These are phyloP conservation scores for Acropora tenuis DNA, from an alignment of 64 coral and sea anemone species.

Conservation along the genomic window DNA sequence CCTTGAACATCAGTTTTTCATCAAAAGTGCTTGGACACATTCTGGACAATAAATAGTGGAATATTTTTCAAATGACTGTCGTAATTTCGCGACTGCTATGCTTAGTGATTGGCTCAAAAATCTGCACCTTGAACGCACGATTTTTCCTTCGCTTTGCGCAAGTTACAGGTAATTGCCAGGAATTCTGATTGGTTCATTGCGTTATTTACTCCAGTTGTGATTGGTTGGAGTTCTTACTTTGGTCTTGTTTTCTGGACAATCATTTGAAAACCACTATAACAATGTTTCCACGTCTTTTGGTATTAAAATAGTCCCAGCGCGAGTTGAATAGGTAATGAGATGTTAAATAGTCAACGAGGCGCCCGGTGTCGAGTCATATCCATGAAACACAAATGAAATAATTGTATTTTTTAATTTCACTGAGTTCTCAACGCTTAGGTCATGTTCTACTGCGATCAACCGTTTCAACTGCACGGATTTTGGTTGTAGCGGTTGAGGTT, in stretches of 20 bases:
- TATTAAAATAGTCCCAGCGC: not conserved
- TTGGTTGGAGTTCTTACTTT: too few relatives aligned
- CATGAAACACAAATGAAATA: not conserved
- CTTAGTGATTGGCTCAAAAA: too few relatives aligned
- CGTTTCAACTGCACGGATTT: too few relatives aligned
- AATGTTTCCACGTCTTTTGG: not conserved
- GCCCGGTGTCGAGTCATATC: not conserved
- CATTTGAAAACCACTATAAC: not conserved
- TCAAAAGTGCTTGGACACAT: constrained; percentile 98
- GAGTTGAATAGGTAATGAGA: not conserved
- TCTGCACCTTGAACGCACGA: too few relatives aligned
- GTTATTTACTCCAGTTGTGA: too few relatives aligned
- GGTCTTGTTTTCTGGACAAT: not conserved
- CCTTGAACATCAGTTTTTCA: constrained; percentile 89
- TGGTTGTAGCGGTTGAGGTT: too few relatives aligned
- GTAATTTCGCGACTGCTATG: not conserved
- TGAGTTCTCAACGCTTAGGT: not conserved
- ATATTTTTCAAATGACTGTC: not conserved
- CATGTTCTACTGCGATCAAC: too few relatives aligned
- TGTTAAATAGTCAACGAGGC: too few relatives aligned
- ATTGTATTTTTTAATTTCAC: not conserved
- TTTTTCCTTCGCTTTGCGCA: too few relatives aligned
- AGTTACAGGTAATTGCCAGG: too few relatives aligned
- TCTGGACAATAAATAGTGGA: constrained; percentile 18
- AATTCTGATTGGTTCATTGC: too few relatives aligned